Conservation (phyloP, 2,797 vertebrate species). For the Taenioides sp. region DNA sequence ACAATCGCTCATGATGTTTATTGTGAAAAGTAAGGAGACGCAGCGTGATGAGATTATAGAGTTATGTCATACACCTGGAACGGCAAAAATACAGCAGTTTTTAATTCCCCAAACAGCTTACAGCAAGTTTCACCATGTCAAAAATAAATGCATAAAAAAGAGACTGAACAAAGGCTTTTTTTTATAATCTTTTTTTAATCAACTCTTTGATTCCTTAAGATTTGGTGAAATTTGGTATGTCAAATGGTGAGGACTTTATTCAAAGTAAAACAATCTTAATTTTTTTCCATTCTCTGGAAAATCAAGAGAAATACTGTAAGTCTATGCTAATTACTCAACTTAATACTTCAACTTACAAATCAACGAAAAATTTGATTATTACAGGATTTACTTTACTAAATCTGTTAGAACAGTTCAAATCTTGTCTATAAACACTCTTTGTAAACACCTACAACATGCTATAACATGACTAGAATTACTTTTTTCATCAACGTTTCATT, state of each 20-base stretch:
- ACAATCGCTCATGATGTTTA: constrained; percentile 28
- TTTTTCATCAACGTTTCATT: neutral
- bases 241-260: too few species aligned
- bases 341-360: neutral
- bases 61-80: constrained; percentile 17
- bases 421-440: neutral
- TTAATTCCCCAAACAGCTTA: neutral
- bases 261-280: too few species aligned
- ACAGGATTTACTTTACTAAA: neutral
- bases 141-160: too few species aligned
- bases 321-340: neutral
- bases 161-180: too few species aligned
- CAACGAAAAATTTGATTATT: neutral
- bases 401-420: too few species aligned
- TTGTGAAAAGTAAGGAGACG: neutral
- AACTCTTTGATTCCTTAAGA: too few species aligned
- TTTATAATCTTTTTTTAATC: too few species aligned
- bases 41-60: constrained; percentile 22
- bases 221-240: too few species aligned
- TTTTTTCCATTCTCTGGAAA: too few species aligned
- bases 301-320: neutral
- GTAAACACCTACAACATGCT: neutral
- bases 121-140: too few species aligned
- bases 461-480: neutral
- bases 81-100: constrained; percentile 10